Base-by-base conservation (phyloP, 35 echinoderm and acorn worm genomes). In the Holothuria glaberrima region DNA sequence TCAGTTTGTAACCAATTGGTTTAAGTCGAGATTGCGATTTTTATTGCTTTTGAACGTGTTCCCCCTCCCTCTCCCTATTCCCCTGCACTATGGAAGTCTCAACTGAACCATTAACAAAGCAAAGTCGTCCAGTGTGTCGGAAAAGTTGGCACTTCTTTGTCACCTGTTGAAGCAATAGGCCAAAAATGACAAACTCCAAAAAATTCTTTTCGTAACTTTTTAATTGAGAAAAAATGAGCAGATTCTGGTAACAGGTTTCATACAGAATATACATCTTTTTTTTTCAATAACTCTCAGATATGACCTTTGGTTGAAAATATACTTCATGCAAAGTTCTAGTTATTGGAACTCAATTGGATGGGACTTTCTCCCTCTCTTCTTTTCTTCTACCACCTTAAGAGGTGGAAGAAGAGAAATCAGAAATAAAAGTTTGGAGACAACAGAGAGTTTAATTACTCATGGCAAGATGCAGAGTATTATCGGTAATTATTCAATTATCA, bases 211-310 rank as follows among this genome's bases (percentile, higher is more conserved):
- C 34, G 16, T 54, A 54, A 54, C 13, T 75, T 69, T 78, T 78
- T 78, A 78, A 78, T 78, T 78, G 74, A 78, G 74, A 78, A 78
- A 71, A 73, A 78, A 78, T 78, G 74, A 78, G 74, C 74, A 78
- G 74, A 78, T 78, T 78, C 74, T 78, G 74, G n/a, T 78, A 78
- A 78, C 74, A 78, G 74, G 74, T 78, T 78, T 78, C 74, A 78
- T 78, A 78, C 74, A 78, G 74, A 78, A 78, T 78, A 78, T 78
- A 78, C 74, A 78, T 78, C 74, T 78, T 48, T 78, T 74, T 48
- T 73, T 73, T 30, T 78, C 74, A 78, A 50, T 48, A 78, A 78
- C 74, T 48, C 21, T 48, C 50, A 48, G 38, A 78, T 48, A 48
- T 78, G 35, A 78, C 74, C 50, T 25, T 78, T 48, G 20, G 36